Evolutionary conservation across 2,888 invertebrate genomes (phyloP), one percentile per base, ranked within the genome.

Genomic region (Ramazzottius varieornatus): DNA sequence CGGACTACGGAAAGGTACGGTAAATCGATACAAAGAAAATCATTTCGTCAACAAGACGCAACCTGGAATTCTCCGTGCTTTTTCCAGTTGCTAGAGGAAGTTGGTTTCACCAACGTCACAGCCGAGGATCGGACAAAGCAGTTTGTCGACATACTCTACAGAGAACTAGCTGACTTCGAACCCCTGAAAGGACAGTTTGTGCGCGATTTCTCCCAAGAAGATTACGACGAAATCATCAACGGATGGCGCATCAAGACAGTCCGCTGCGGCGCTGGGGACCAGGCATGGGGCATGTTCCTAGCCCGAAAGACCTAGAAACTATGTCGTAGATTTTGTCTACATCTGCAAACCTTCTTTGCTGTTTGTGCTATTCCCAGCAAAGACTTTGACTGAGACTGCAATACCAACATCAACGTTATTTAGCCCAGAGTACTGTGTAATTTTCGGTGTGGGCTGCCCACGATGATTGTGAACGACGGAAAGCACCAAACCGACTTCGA

Each of bases 1-100:
- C 71, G 32, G 71, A 74, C 66, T 78, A 79, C 70, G 74, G 74
- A 64, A 71, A 76, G 72, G 78, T 78, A 68, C 20, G 20, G 40
- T 20, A 40, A 8, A 40, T 20, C 8, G 40, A 40, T 20, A 40
- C 40, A 20, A 40, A 40, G 40, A 40, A 40, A 40, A 20, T 20
- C 40, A 40, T 8, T 20, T 20, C 20, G n/a, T n/a, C n/a, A n/a
- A n/a, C n/a, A n/a, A n/a, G n/a, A n/a, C n/a, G n/a, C n/a, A n/a
- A n/a, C n/a, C 8, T 40, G 40, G 20, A 40, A 40, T 40, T 40
- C 40, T 8, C 40, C 20, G 40, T n/a, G n/a, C n/a, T n/a, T n/a
- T n/a, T 40, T 40, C 8, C 40, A 40, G 40, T 20, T 40, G 20
- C 40, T 40, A 20, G 8, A 20, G 40, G 8, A 40, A 40, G 40